Evolutionary conservation across 2,888 invertebrate species (phyloP), one percentile per base, ranked within the genome.

Genomic region (Microdon myrmicae): DNA sequence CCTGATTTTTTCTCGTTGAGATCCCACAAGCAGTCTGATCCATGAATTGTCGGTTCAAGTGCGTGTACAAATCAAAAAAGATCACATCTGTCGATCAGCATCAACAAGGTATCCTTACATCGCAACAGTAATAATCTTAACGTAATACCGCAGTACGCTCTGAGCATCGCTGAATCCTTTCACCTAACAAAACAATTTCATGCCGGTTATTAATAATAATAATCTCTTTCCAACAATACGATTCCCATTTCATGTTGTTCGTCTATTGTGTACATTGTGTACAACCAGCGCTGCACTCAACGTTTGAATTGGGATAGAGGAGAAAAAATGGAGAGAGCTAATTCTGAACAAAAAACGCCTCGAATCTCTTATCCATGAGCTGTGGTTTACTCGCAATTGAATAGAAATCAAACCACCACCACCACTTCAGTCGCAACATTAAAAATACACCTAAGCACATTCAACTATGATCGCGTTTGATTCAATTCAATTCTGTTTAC

Each of bases 121-220:
- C 14, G 17, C 31, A 31, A 17, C 34, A 45, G 19, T 25, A n/a
- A 26, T 26, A 23, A 44, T 39, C n/a, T n/a, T n/a, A n/a, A n/a
- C n/a, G n/a, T 14, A 29, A 16, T 28, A 28, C 16, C n/a, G 45
- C 28, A 29, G 41, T n/a, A n/a, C n/a, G n/a, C 43, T 19, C 31
- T 25, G 28, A 45, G 51, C 34, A 51, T 64, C 61, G 45, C 43
- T 41, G 41, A 64, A 64, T 64, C 64, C 64, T 64, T 64, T 64
- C 47, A 43, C 26, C 20, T 20, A 37, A 10, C 47, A 45, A 29
- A 4, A 28, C 17, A 25, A 19, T 23, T 32, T 56, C 48, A 58
- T 53, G 23, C 26, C 26, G 23, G 17, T 41, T 37, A 41, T 58
- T 49, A 48, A 32, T 39, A 47, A 41, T 38, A 28, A 58, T 58